Percentiles rank a stretch among this genome's conserved stretches.
Evolutionary conservation across 1,140 invertebrate species (phyloP).

Genomic region (Varroa destructor): DNA sequence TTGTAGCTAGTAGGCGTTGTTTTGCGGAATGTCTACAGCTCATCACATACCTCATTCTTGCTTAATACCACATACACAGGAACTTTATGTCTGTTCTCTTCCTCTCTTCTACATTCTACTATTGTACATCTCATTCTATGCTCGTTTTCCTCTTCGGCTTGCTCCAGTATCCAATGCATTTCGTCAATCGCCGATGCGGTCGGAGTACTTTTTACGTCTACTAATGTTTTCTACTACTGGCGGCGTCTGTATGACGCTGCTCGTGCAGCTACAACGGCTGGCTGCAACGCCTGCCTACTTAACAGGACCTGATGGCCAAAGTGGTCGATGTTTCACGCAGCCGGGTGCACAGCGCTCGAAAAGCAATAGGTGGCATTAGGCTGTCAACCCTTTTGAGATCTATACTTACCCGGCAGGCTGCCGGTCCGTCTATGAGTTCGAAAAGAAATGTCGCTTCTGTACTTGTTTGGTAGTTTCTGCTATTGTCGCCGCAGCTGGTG

Average conservation of each 20-base stretch:
- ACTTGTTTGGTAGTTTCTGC: constrained; percentile 21
- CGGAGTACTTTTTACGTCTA: no score
- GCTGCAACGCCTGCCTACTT: background rate
- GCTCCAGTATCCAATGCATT: background rate
- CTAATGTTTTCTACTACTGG: no score
- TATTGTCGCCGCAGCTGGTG: background rate
- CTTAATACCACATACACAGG: no score
- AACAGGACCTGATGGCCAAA: background rate
- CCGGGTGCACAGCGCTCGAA: no score
- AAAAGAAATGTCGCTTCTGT: background rate
- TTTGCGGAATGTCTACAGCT: no score
- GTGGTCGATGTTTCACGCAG: background rate
- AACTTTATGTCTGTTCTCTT: background rate
- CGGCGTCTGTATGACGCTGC: no score
- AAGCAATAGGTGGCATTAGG: background rate
- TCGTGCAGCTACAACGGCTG: background rate
- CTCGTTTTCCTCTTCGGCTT: background rate
- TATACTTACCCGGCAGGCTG: background rate
- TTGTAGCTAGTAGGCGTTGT: no score
- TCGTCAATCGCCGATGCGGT: no score
- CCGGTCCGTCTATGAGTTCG: background rate
- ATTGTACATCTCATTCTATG: background rate
- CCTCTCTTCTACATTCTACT: background rate
- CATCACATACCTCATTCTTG: no score
- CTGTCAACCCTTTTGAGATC: constrained; percentile 9